Evolutionary conservation across 1,140 invertebrate genomes (phyloP).

Genomic region (Bathynomus jamesi): DNA sequence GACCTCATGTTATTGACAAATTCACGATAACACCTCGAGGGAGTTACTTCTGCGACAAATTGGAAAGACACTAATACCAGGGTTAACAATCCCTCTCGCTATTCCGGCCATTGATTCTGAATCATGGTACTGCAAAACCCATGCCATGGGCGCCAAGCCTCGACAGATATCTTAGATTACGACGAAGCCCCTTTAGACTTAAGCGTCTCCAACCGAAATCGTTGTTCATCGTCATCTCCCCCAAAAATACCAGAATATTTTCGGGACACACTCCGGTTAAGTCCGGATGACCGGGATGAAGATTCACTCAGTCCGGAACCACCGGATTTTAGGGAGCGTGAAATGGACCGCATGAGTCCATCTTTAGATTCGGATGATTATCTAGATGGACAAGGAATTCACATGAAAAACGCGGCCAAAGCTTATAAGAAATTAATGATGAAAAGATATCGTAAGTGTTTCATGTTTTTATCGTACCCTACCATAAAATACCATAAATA

Average conservation of each 20-base stretch:
- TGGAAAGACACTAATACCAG: too few relatives aligned
- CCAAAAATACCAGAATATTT: constrained; percentile 30
- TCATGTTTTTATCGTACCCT: too few relatives aligned
- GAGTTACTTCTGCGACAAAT: too few relatives aligned
- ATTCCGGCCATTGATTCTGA: neutral
- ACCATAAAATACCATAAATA: too few relatives aligned
- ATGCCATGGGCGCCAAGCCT: constrained; percentile 5
- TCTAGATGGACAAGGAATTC: constrained; percentile 51
- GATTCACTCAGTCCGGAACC: constrained; percentile 20
- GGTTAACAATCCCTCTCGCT: too few relatives aligned
- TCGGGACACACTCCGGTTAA: constrained; percentile 13
- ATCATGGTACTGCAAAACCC: constrained; percentile 29
- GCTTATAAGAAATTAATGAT: constrained; percentile 82
- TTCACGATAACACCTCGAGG: too few relatives aligned
- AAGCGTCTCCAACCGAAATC: constrained; percentile 50
- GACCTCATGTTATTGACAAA: too few relatives aligned
- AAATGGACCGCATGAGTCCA: constrained; percentile 23
- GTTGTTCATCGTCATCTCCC: constrained; percentile 49
- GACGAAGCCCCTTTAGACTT: constrained; percentile 47
- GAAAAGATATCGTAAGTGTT: constrained; percentile 79
- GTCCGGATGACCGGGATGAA: constrained; percentile 14
- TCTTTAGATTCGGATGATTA: constrained; percentile 58
- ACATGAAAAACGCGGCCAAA: constrained; percentile 51
- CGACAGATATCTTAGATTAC: constrained; percentile 40
- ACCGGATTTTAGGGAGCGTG: neutral